Evolutionary conservation across 2,797 vertebrate species (phyloP), one percentile per base, ranked within the genome.

Genomic region (Acipenser ruthenus): DNA sequence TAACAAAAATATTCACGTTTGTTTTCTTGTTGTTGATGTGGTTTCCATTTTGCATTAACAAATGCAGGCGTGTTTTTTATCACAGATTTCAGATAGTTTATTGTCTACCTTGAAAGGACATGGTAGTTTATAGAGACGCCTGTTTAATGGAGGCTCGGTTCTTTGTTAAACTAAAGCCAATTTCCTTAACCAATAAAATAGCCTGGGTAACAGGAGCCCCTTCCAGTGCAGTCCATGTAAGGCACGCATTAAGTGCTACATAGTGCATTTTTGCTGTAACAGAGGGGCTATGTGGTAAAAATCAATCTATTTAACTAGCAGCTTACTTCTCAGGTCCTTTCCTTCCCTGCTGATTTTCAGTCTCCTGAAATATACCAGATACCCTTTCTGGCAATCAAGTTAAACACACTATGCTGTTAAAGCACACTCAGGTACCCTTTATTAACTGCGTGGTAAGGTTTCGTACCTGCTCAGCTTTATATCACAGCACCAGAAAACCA

Each of bases 281-380:
- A 63, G 55, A 50, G 51, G 47, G 37, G 62, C 49, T 68, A 13
- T 58, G 55, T 58, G 55, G 15, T 58, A 58, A 64, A 63, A 68
- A 67, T 67, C 12, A 67, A 68, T 10, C 10, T 53, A 11, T 58
- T 48, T 6, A 37, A 60, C 18, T 49, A 37, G 37, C 37, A 37
- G 37, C 37, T 37, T 37, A 58, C 50, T 58, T 62, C 55, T 15
- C 67, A 64, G 52, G 51, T 63, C 58, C 48, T 56, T 68, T 37
- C 62, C 51, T 63, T 58, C 13, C 9, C 48, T 56, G 48, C n/a
- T 63, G 63, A 62, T 68, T 50, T 68, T 49, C 64, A 51, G 51
- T 60, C 64, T 50, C 7, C 23, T 63, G 67, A 68, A 59, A 68
- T 60, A 68, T 15, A 52, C 49, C 55, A 64, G 62, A 68, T 60